Conservation (phyloP, 2,888 invertebrate genomes). For the Leptinotarsa tumamoca region DNA sequence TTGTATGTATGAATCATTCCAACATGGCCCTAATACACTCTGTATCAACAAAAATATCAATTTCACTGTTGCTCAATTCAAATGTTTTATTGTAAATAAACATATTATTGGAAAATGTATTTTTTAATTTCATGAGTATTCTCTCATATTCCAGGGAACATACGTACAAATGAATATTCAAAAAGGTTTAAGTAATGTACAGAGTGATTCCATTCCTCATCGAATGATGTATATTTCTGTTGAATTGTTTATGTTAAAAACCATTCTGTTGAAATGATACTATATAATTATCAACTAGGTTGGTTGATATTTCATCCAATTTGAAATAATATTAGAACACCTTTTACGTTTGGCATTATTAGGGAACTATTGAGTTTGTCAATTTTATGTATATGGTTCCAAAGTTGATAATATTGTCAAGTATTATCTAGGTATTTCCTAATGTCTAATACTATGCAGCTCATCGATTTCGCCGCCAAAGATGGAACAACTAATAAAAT, state of each 20-base stretch:
- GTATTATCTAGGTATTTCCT: neutral
- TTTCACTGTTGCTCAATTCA: no score
- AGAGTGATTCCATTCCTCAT: neutral
- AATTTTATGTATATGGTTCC: slow-evolving; percentile 1
- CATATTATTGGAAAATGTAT: no score
- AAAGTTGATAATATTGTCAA: slow-evolving; percentile 2
- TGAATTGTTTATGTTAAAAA: neutral
- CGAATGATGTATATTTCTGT: neutral
- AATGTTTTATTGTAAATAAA: no score
- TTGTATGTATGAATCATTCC: no score
- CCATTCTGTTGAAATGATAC: slow-evolving; percentile 10
- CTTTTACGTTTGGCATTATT: neutral
- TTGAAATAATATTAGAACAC: slow-evolving; percentile 3
- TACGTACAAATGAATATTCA: no score
- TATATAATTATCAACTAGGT: slow-evolving; percentile 6
- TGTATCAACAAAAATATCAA: no score
- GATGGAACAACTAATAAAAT: neutral
- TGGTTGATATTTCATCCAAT: slow-evolving; percentile 12
- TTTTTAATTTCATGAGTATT: no score
- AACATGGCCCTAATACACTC: no score
- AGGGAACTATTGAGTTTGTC: neutral
- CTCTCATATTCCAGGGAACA: no score
- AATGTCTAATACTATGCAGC: neutral
- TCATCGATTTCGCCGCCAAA: slow-evolving; percentile 9
- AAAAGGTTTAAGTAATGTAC: neutral